Evolutionary conservation across 2,888 invertebrate genomes (phyloP), one percentile per base, ranked within the genome.

Genomic region (Zygothrica quintamaculata): DNA sequence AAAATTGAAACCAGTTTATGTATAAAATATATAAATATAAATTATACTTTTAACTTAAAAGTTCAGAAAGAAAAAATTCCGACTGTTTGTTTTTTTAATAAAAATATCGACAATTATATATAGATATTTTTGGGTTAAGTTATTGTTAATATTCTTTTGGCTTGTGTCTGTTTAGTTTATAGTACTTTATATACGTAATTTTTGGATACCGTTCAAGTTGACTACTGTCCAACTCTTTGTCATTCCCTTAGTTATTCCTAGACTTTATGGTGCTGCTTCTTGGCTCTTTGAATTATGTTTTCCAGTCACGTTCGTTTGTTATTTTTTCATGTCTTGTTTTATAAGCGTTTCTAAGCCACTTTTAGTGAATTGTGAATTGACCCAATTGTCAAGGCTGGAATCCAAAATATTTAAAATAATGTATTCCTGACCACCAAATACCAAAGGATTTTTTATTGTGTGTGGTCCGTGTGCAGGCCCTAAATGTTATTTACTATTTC

Each of bases 281-380:
- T 18, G 18, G n/a, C n/a, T n/a, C n/a, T n/a, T 29, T 53, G 37
- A 37, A 51, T 58, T 79, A 34, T 18, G 52, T 29, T 72, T 76
- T 44, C 77, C 44, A 62, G 53, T 39, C 77, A 82, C 76, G 72
- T 74, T 75, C 55, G 50, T 64, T 47, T 47, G 25, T 56, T 65
- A 36, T 16, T 50, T 36, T 48, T 47, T 37, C 40, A 22, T 56
- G 34, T 37, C 56, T 50, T 44, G 53, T 44, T 52, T 55, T 39
- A 46, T 50, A 46, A 72, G 61, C 39, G 60, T 37, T 60, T 47
- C 15, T 22, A 3, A 22, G 3, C 18, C 18, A 22, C 18, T 11
- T 29, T 22, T 29, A 11, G 6, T 9, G 31, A 4, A 36, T n/a
- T 31, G 31, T 31, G 36, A 13, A 13, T 12, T 36, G 36, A 36